Conservation (phyloP, 2,113 vertebrate species). For the Megaceryle maxima region DNA sequence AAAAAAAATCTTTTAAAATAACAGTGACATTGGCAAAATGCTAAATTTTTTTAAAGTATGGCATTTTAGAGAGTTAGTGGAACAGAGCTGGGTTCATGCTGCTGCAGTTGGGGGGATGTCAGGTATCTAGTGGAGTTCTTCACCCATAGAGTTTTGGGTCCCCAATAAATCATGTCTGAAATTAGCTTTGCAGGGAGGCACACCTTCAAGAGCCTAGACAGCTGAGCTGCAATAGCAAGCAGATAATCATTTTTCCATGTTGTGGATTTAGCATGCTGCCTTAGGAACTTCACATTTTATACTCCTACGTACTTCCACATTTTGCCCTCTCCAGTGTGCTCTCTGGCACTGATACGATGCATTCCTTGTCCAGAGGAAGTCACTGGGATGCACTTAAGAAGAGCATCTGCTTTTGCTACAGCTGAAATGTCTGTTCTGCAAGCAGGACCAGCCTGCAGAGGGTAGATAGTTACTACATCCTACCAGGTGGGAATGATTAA, state of each 20-base stretch:
- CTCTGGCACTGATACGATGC: neutral
- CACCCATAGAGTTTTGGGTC: neutral
- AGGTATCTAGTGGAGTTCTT: neutral
- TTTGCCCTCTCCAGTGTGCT: neutral
- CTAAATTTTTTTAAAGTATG: neutral
- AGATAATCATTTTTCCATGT: neutral
- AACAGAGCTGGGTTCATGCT: neutral
- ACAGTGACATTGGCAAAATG: neutral
- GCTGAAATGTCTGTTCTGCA: neutral
- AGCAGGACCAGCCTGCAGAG: neutral
- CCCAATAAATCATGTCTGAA: neutral
- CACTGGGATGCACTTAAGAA: rapidly evolving
- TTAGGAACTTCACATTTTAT: neutral
- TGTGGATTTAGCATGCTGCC: neutral
- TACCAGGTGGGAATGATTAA: neutral
- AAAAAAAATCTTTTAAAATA: neutral
- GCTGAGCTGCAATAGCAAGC: neutral
- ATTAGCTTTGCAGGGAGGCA: neutral
- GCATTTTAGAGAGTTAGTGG: neutral
- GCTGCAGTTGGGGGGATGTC: neutral
- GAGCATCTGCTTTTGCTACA: neutral
- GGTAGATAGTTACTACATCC: neutral
- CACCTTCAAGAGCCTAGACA: neutral
- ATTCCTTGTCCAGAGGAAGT: neutral
- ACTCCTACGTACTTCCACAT: neutral